Percentiles rank a stretch among this genome's conserved stretches.
phyloP scores from a whole-genome alignment of 1,140 invertebrate species.

The Pinna nobilis region DNA sequence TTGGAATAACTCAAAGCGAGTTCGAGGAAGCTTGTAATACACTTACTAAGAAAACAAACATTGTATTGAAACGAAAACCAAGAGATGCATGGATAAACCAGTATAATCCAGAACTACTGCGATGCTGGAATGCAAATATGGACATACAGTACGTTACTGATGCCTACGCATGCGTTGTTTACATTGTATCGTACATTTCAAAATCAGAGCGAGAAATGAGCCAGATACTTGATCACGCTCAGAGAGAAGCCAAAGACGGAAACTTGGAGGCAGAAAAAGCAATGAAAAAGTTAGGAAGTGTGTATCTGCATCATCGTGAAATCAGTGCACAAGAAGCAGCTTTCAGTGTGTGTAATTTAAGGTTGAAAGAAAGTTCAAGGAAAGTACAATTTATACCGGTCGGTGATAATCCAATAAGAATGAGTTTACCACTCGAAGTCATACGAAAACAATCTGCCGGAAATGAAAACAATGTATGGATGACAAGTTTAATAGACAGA shows the following conservation, averaged over 20 bases:
- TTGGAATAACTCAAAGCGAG: neutral
- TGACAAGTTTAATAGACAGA: conserved; percentile 25
- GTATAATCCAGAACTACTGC: conserved; percentile 30
- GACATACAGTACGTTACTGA: conserved; percentile 44
- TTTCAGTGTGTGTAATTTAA: conserved; percentile 28
- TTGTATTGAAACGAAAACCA: conserved; percentile 27
- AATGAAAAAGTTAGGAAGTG: conserved; percentile 30
- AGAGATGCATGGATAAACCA: conserved; percentile 34
- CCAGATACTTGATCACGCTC: conserved; percentile 15
- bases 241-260: conserved; percentile 15
- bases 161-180: conserved; percentile 26
- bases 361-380: conserved; percentile 30
- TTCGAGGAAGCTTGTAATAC: neutral
- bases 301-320: conserved; percentile 46
- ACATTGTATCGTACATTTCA: conserved; percentile 34
- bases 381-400: conserved; percentile 31
- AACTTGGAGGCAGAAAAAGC: neutral
- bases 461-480: conserved; percentile 34
- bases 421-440: conserved; percentile 9
- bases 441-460: conserved; percentile 3
- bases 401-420: conserved; percentile 19
- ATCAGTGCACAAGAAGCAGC: conserved; percentile 46
- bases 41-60: neutral
- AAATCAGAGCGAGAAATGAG: conserved; percentile 35
- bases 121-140: conserved; percentile 46